A percentile compares a stretch with the other conserved stretches of the same genome.
Conservation (phyloP, 2,888 invertebrate species). For the Gortyna flavago region DNA sequence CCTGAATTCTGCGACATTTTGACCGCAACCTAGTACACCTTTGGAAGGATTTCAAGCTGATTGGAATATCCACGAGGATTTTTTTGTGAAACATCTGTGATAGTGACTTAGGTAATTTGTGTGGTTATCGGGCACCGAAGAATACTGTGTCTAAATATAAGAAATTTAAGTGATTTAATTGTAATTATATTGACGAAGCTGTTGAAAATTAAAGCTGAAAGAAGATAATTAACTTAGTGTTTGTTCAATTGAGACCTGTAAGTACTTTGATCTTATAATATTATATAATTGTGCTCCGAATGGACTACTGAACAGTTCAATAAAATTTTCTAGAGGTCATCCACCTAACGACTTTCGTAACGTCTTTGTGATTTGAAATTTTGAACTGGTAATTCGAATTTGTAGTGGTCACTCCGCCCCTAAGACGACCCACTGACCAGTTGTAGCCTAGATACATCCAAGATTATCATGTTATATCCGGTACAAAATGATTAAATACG, state of each 20-base stretch:
- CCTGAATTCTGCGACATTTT: constrained; percentile 76
- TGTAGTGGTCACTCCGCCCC: no score
- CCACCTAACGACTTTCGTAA: constrained; percentile 20
- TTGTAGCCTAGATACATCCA: background rate
- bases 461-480: background rate
- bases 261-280: constrained; percentile 48
- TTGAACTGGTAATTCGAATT: background rate
- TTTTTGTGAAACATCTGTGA: constrained; percentile 78
- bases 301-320: background rate
- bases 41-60: constrained; percentile 68
- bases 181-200: constrained; percentile 63
- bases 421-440: no score
- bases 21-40: constrained; percentile 80
- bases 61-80: constrained; percentile 63
- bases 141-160: constrained; percentile 66
- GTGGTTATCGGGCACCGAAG: constrained; percentile 60
- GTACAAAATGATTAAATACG: background rate
- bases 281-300: background rate
- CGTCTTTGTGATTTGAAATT: constrained; percentile 9
- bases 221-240: constrained; percentile 41
- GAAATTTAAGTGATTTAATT: constrained; percentile 62
- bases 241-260: constrained; percentile 44
- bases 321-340: constrained; percentile 23
- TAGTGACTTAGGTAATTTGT: constrained; percentile 73
- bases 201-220: constrained; percentile 57